Base-by-base conservation (phyloP, 2,888 invertebrate species). In the Rotaria magnacalcarata region DNA sequence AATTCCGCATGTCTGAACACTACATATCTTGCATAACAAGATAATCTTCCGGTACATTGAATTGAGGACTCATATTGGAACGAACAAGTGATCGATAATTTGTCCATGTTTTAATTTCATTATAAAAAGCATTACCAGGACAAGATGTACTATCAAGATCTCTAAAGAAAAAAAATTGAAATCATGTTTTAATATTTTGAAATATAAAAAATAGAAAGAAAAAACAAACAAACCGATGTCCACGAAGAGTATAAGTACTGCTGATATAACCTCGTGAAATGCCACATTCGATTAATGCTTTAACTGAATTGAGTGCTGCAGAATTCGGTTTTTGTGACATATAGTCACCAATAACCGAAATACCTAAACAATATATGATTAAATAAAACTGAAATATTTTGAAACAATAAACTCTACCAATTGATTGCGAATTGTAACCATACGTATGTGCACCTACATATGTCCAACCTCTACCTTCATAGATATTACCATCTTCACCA, bases 351-450 rank as follows among this genome's bases (percentile, higher is more conserved):
- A 90, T 89, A 50, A 90, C 87, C 21, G 89, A 89, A 50, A 90
- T 89, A 0, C 89, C 90, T 85, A 41, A n/a, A 8, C 2, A 67
- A 5, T 16, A 19, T 16, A 27, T 14, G 2, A 67, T 27, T 3
- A 19, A 67, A 3, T 34, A 16, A 11, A 34, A 16, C 24, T 34
- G 2, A 60, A 11, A 60, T 10, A n/a, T 34, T 27, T 2, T 24
- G 16, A 34, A 6, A 4, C 16, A 67, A 67, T 19, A 0, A 27
- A 34, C 1, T 74, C 5, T 85, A 85, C 85, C 85, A 0, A 88
- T 85, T 34, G 88, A 87, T 24, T 84, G 84, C 14, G 85, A 90
- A 94, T 95, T 91, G 93, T 94, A 85, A 90, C 91, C 7, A 75
- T 43, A n/a, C 10, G 86, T 67, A 67, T 88, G 88, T 21, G 88